phyloP scores from a whole-genome alignment of 1,140 invertebrate species.

The Bathynomus jamesi region DNA sequence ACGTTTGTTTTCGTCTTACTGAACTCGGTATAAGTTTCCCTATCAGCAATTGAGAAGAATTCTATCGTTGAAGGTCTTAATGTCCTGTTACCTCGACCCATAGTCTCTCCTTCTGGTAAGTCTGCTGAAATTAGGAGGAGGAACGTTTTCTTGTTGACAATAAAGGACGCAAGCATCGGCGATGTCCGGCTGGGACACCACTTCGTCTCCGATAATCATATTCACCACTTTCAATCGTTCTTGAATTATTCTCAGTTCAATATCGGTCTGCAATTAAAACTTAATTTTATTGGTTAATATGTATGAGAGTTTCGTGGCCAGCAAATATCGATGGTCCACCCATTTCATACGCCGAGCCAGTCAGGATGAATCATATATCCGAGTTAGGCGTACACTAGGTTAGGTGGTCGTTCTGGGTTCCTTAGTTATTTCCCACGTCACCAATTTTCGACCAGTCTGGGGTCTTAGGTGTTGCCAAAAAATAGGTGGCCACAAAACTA shows the following conservation, averaged over 20 bases:
- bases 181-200: background rate
- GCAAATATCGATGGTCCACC: background rate
- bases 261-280: background rate
- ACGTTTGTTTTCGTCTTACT: background rate
- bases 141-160: slow-evolving; percentile 13
- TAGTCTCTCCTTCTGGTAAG: background rate
- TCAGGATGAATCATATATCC: too few relatives aligned
- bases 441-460: too few relatives aligned
- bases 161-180: slow-evolving; percentile 6
- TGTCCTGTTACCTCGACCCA: slow-evolving; percentile 8
- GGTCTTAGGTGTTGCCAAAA: too few relatives aligned
- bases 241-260: slow-evolving; percentile 4
- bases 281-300: background rate
- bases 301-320: background rate
- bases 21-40: background rate
- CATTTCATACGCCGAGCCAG: background rate
- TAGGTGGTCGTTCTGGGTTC: too few relatives aligned
- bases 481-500: too few relatives aligned
- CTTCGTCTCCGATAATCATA: background rate
- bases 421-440: too few relatives aligned
- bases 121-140: background rate
- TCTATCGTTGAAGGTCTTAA: too few relatives aligned
- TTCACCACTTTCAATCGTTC: slow-evolving; percentile 3
- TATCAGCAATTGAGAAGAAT: too few relatives aligned
- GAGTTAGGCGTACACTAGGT: too few relatives aligned